Evolutionary conservation across 2,888 invertebrate species (phyloP).

Genomic region (Apodemia zela): DNA sequence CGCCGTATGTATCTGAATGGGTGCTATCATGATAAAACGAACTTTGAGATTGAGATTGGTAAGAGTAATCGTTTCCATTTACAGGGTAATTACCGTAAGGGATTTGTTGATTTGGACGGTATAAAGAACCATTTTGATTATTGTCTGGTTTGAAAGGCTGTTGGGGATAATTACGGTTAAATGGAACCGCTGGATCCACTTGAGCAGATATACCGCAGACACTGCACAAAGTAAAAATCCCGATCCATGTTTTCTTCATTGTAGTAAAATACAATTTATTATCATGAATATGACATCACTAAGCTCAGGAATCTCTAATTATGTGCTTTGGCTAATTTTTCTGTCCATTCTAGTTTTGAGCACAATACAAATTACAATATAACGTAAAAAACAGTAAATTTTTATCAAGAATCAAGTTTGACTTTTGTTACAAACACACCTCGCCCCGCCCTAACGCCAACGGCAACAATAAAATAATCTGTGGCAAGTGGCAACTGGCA

Average conservation of each 20-base stretch:
- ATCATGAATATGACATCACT: slow-evolving; percentile 28
- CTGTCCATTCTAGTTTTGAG: too few relatives aligned
- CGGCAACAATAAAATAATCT: too few relatives aligned
- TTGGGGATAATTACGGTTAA: slow-evolving; percentile 53
- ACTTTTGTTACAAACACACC: too few relatives aligned
- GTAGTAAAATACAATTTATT: slow-evolving; percentile 32
- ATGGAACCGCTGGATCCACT: slow-evolving; percentile 49
- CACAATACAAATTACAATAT: too few relatives aligned
- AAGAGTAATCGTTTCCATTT: slow-evolving; percentile 56
- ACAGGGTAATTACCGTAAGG: slow-evolving; percentile 69
- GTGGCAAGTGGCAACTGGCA: too few relatives aligned
- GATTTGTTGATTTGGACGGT: slow-evolving; percentile 57
- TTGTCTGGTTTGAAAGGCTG: slow-evolving; percentile 48
- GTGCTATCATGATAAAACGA: slow-evolving; percentile 61
- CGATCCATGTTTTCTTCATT: slow-evolving; percentile 55
- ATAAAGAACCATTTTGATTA: slow-evolving; percentile 48
- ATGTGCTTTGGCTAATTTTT: neutral
- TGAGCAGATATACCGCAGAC: slow-evolving; percentile 49
- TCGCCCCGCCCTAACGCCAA: too few relatives aligned
- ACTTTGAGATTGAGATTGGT: slow-evolving; percentile 59
- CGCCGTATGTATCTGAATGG: slow-evolving; percentile 54
- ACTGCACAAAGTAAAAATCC: slow-evolving; percentile 48
- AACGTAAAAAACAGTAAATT: too few relatives aligned
- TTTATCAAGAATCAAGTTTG: too few relatives aligned
- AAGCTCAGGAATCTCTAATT: slow-evolving; percentile 62